Percentiles rank a stretch among this genome's conserved stretches.
phyloP scores from a whole-genome alignment of 2,888 invertebrate species.

The Volucella inanis region DNA sequence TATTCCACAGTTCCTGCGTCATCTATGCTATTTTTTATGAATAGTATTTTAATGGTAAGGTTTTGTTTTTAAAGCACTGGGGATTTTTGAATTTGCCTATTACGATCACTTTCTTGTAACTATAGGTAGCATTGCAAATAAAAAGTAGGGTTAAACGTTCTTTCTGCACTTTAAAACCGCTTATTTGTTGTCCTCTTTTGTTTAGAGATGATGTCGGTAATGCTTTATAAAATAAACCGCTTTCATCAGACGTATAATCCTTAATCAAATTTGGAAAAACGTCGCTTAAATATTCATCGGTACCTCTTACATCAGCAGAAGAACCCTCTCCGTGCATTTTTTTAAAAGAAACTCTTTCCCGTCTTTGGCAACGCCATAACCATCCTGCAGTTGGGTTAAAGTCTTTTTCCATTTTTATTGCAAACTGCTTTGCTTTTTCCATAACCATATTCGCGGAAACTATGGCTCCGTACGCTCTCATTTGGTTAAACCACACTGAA shows the following conservation, averaged over 20 bases:
- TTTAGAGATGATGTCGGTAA: conserved; percentile 5
- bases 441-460: no score
- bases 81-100: conserved; percentile 48
- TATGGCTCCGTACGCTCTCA: no score
- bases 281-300: no score
- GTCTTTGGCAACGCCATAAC: no score
- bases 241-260: not conserved
- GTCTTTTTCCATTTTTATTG: no score
- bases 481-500: no score
- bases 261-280: conserved; percentile 18
- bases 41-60: conserved; percentile 41
- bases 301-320: no score
- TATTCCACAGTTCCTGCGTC: conserved; percentile 42
- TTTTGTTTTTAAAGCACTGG: conserved; percentile 58
- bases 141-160: conserved; percentile 27
- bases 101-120: conserved; percentile 20
- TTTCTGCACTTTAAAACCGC: conserved; percentile 13
- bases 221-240: conserved; percentile 14
- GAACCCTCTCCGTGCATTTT: no score
- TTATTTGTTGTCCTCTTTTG: not conserved
- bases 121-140: conserved; percentile 21
- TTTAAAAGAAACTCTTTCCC: no score
- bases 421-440: no score
- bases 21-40: conserved; percentile 44
- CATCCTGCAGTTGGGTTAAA: no score